These are phyloP conservation scores for Megaceryle maxima DNA, from an alignment of 2,113 vertebrate species.

Conservation along the genomic window DNA sequence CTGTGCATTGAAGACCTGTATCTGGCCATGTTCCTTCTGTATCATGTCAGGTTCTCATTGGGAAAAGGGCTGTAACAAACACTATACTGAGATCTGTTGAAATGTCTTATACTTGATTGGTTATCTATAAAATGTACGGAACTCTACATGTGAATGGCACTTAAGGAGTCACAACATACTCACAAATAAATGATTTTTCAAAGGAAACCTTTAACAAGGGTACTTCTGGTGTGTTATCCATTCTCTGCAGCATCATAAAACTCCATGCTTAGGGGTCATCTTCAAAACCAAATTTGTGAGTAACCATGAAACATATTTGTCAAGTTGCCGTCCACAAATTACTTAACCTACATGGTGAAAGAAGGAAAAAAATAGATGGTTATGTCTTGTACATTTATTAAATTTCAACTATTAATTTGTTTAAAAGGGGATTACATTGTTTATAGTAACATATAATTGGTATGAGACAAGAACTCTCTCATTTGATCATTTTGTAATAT, in stretches of 20 bases:
- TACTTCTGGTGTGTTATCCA: neutral
- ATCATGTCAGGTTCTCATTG: neutral
- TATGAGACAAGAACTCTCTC: neutral
- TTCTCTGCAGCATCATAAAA: neutral
- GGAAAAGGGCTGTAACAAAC: neutral
- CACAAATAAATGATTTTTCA: neutral
- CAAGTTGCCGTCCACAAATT: neutral
- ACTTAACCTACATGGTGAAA: neutral
- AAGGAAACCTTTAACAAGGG: neutral
- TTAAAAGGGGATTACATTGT: neutral
- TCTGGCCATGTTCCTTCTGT: neutral
- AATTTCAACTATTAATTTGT: neutral
- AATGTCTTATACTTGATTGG: neutral
- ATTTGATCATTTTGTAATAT: neutral
- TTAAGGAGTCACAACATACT: neutral
- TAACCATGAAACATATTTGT: conserved; percentile 25
- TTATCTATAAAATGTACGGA: neutral
- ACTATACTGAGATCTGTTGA: neutral
- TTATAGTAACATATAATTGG: neutral
- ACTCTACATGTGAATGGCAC: neutral
- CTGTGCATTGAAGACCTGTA: neutral
- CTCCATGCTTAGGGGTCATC: neutral
- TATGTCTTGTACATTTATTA: neutral
- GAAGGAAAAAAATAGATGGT: neutral
- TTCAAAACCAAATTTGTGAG: conserved; percentile 27